Evolutionary conservation across 1,140 invertebrate species (phyloP).

Genomic region (Cheumatopsyche charites): DNA sequence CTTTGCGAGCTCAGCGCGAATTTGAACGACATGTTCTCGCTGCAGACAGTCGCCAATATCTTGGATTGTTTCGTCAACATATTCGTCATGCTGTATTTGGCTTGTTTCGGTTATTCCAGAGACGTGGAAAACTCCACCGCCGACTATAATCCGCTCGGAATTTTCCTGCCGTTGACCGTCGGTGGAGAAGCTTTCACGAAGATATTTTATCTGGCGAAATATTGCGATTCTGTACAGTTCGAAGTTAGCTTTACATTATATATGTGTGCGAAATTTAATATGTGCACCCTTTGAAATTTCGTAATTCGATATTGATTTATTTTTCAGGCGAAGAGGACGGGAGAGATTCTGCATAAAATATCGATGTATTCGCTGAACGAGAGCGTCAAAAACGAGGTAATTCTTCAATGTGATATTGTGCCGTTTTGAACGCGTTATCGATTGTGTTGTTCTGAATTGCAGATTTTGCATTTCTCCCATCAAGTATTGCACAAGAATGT

Average conservation of each 20-base stretch:
- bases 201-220: conserved; percentile 27
- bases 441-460: conserved; percentile 36
- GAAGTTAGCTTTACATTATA: conserved; percentile 28
- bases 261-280: not conserved
- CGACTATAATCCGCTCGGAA: conserved; percentile 6
- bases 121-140: conserved; percentile 20
- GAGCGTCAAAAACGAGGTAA: conserved; percentile 33
- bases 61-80: conserved; percentile 33
- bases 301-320: conserved; percentile 4
- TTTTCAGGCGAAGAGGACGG: conserved; percentile 30
- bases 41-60: conserved; percentile 31
- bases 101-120: conserved; percentile 28
- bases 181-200: conserved; percentile 24
- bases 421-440: too few relatives aligned
- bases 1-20: conserved; percentile 26
- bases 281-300: not conserved
- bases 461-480: conserved; percentile 53
- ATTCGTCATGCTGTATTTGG: conserved; percentile 29
- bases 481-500: conserved; percentile 53
- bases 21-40: conserved; percentile 28
- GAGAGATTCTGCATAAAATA: conserved; percentile 32
- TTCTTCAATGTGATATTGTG: not conserved
- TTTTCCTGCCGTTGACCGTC: conserved; percentile 22
- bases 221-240: conserved; percentile 12
- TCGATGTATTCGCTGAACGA: conserved; percentile 34